A percentile compares a stretch with the other conserved stretches of the same genome.
Evolutionary conservation across 2,797 vertebrate genomes (phyloP).

Genomic region (Brotogeris chrysoptera): DNA sequence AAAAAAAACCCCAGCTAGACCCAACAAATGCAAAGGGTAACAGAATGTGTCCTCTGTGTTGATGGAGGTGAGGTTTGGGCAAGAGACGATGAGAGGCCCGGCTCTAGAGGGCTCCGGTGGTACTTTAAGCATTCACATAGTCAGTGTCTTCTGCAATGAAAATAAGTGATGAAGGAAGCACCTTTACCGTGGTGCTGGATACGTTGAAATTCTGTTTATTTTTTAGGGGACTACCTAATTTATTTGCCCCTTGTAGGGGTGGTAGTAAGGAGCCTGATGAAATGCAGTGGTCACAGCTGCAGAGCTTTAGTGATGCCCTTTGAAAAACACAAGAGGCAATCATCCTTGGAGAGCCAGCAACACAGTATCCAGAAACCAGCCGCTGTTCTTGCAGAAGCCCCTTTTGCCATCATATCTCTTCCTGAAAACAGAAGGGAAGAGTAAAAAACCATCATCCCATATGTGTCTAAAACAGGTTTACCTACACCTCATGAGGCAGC

Average conservation of each 20-base stretch:
- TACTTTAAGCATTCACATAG: accelerated
- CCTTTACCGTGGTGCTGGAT: accelerated
- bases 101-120: background rate
- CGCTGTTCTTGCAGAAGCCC: accelerated
- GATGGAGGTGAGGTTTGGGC: background rate
- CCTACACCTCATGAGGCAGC: background rate
- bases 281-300: background rate
- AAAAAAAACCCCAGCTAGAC: background rate
- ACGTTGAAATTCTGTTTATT: too few relatives aligned
- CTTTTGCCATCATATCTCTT: background rate
- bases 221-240: background rate
- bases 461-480: background rate
- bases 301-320: background rate
- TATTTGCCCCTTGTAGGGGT: background rate
- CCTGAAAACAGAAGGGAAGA: background rate
- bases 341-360: background rate
- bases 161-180: background rate
- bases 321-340: background rate
- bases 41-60: background rate
- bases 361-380: background rate
- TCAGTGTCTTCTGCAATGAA: background rate
- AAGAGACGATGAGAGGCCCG: background rate
- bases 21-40: background rate
- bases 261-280: background rate
- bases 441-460: background rate